These are phyloP conservation scores for Amblyraja radiata DNA, from an alignment of 2,797 vertebrate genomes.

Conservation along the genomic window DNA sequence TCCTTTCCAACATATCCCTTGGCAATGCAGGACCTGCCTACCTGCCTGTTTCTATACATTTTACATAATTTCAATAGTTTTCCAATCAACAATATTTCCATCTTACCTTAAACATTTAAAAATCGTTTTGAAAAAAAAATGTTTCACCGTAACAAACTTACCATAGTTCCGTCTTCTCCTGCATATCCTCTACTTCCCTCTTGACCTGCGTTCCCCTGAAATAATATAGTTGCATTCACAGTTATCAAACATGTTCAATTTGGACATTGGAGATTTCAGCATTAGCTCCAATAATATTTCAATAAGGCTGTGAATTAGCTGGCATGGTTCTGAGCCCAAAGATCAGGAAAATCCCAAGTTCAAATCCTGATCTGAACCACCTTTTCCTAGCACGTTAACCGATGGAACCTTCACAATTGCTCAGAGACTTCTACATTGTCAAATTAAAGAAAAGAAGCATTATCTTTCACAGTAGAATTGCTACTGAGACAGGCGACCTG, in stretches of 20 bases:
- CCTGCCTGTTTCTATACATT: not conserved
- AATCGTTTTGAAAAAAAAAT: too few species aligned
- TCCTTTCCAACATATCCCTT: not conserved
- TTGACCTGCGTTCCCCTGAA: conserved; percentile 64
- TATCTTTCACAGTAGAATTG: not conserved
- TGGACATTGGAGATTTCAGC: not conserved
- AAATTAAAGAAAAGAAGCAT: not conserved
- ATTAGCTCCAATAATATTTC: not conserved
- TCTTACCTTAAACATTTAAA: not conserved
- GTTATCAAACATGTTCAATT: not conserved
- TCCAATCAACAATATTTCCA: not conserved
- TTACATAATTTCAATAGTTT: not conserved
- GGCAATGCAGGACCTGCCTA: not conserved
- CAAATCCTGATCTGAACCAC: not conserved
- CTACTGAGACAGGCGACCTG: not conserved
- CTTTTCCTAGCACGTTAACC: not conserved
- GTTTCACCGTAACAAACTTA: conserved; percentile 53
- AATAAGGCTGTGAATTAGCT: not conserved
- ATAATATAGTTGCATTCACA: conserved; percentile 38
- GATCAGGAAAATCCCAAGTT: not conserved
- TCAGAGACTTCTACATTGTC: not conserved
- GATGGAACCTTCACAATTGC: not conserved
- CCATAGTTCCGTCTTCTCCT: conserved; percentile 72
- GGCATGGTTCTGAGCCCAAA: not conserved
- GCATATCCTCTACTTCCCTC: conserved; percentile 68